Conservation (phyloP, 2,797 vertebrate species). For the Rhinogobio ventralis region DNA sequence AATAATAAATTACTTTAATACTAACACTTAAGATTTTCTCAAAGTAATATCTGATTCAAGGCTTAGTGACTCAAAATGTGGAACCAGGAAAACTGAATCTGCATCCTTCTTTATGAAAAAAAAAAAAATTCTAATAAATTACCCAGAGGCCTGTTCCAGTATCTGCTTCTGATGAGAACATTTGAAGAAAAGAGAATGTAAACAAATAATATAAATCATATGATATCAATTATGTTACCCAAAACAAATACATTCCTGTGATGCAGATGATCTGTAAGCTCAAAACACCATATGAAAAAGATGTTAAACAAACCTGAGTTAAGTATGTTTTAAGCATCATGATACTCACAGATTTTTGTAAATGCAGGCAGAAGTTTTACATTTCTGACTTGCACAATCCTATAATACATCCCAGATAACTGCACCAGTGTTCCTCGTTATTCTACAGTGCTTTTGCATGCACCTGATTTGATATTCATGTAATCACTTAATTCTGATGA, state of each 20-base stretch:
- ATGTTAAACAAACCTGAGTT: conserved; percentile 25
- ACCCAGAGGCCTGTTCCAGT: conserved; percentile 41
- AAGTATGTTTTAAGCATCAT: conserved; percentile 3
- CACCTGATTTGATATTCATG: neutral
- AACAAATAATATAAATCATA: conserved; percentile 38
- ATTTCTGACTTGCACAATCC: neutral
- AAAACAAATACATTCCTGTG: conserved; percentile 44
- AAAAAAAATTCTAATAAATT: conserved; percentile 51
- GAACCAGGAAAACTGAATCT: conserved; percentile 58
- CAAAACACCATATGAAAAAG: conserved; percentile 27
- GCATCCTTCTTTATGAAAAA: conserved; percentile 55
- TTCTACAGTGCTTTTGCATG: neutral
- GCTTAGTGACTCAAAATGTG: conserved; percentile 23
- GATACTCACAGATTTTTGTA: neutral
- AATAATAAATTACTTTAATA: neutral
- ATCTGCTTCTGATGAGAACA: conserved; percentile 50
- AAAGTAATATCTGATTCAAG: neutral
- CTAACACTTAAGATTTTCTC: neutral
- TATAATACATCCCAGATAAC: neutral
- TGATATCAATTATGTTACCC: conserved; percentile 34
- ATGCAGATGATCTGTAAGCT: conserved; percentile 28
- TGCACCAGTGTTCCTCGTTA: neutral
- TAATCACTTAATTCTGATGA: neutral
- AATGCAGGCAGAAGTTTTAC: neutral
- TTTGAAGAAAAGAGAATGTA: conserved; percentile 20